Base-by-base conservation (phyloP, 2,888 invertebrate species). In the Panzeria rudis region DNA sequence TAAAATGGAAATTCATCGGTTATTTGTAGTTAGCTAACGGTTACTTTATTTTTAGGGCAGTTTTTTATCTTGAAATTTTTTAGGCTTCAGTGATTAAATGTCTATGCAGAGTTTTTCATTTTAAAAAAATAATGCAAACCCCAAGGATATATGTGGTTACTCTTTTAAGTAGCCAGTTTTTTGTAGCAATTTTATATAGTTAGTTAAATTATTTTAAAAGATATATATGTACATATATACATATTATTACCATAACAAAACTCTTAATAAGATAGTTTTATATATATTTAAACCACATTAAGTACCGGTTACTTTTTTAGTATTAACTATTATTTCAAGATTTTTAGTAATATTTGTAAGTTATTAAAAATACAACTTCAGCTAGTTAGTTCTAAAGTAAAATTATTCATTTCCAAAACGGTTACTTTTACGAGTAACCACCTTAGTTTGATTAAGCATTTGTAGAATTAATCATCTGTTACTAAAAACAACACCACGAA, bases 401-500 rank as follows among this genome's bases (percentile, higher is more conserved):
- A 38, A 54, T 11, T 8, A 54, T 1, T 25, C 38, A 6, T 35
- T 50, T 52, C 1, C 11, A 38, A 17, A 23, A n/a, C 9, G 62
- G 52, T 54, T 75, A 75, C 64, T 75, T 75, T 41, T 23, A 15
- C 32, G 41, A 75, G 61, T 61, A 81, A 75, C 68, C 81, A 68
- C 38, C 13, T 29, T 9, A 54, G 7, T 25, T 2, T 61, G 5
- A 23, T 54, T 52, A 23, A 68, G 52, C 61, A 75, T 54, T 81
- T 81, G 52, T 75, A 75, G 13, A 52, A 25, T 17, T 38, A 78
- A 23, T 69, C 85, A 85, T 75, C 41, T 41, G 78, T 82, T 85
- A 82, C 85, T 85, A 85, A 82, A n/a, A 68, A 38, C 62, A 15
- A 64, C 68, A 44, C 38, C 66, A 47, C 44, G n/a, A n/a, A n/a